These are phyloP conservation scores for Oeneis ivallda DNA, from an alignment of 2,888 invertebrate species.

Conservation along the genomic window DNA sequence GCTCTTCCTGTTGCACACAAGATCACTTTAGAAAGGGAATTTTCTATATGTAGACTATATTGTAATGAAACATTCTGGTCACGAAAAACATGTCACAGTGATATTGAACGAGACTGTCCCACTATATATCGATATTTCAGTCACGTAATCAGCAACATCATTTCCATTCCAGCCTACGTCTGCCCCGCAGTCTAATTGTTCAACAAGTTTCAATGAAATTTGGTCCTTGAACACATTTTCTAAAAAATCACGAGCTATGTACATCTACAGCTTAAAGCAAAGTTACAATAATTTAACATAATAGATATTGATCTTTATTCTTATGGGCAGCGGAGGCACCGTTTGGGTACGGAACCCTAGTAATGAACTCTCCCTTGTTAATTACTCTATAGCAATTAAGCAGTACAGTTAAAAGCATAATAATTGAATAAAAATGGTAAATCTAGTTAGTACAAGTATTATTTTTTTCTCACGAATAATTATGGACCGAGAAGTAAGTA, in stretches of 20 bases:
- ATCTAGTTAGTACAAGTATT: neutral
- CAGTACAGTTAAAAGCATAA: too few species aligned
- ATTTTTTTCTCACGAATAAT: slow-evolving; percentile 23
- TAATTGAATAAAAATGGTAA: too few species aligned
- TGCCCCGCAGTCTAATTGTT: slow-evolving; percentile 22
- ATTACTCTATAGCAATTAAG: too few species aligned
- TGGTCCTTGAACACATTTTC: slow-evolving; percentile 1
- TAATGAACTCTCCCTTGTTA: too few species aligned
- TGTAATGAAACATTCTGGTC: slow-evolving; percentile 30
- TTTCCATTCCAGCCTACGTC: slow-evolving; percentile 27
- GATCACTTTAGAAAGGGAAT: slow-evolving; percentile 19
- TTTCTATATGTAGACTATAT: slow-evolving; percentile 21
- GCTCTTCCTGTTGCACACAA: neutral
- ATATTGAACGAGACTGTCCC: slow-evolving; percentile 29
- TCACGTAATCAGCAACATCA: slow-evolving; percentile 39
- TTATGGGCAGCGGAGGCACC: too few species aligned
- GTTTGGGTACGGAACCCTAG: too few species aligned
- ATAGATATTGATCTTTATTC: slow-evolving; percentile 2
- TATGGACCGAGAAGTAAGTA: slow-evolving; percentile 20
- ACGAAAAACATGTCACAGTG: slow-evolving; percentile 38
- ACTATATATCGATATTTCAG: slow-evolving; percentile 38
- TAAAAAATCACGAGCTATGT: slow-evolving; percentile 6
- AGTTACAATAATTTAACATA: neutral
- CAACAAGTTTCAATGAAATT: slow-evolving; percentile 20
- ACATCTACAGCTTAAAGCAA: neutral